Base-by-base conservation (phyloP, 1,140 invertebrate genomes). In the Meloidogyne exigua region DNA sequence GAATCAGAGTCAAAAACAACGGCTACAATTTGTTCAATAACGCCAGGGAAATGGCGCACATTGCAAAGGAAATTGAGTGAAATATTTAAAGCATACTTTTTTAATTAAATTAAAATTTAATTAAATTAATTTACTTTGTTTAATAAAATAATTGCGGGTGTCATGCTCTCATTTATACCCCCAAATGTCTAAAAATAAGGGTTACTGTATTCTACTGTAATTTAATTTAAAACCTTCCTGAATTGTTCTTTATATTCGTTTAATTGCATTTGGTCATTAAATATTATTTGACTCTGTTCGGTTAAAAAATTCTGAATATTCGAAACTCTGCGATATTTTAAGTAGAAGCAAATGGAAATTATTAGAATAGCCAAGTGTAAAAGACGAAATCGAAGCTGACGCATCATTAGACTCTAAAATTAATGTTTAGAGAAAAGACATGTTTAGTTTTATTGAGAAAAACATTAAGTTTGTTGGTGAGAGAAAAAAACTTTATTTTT, bases 31-130 rank as follows among this genome's bases (percentile, higher is more conserved):
- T 81, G 68, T n/a, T 84, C 79, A 28, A 39, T 36, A 68, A 65
- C 82, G 15, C 68, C 73, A 0, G 57, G 42, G 25, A 82, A 82
- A 18, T 81, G 28, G 23, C 63, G 39, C 10, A 82, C 5, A 64
- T 82, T 82, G 68, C 81, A 82, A 18, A 82, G 28, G 64, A 82
- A 82, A 44, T 82, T 82, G 15, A 82, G 74, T 10, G 81, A 78
- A 25, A 82, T 77, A 39, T 82, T 82, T 10, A 82, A 69, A n/a
- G 81, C 81, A 62, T 84, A 72, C 81, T 82, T 21, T 68, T 36
- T 32, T 49, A 68, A 42, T n/a, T n/a, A 7, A 57, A n/a, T n/a
- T 13, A 15, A 49, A 3, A 18, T 49, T 49, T 49, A 3, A 4
- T 12, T 18, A 44, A 44, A 25, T 49, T 23, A 36, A 0, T 62